A percentile compares a stretch with the other conserved stretches of the same genome.
Conservation (phyloP, 1,140 invertebrate genomes). For the Drosophila sulfurigaster region DNA sequence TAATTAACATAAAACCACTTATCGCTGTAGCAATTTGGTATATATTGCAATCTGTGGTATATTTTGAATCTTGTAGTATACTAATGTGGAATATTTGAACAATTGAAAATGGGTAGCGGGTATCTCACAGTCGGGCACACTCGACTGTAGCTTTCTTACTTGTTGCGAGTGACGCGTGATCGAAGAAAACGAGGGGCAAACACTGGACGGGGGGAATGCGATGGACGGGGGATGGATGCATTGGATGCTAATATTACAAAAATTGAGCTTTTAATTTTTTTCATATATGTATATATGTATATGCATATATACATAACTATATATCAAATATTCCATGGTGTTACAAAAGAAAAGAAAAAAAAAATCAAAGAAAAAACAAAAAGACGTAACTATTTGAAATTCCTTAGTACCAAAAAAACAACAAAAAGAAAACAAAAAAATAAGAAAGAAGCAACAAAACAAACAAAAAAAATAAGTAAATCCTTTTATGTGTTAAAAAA, state of each 20-base stretch:
- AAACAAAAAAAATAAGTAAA: conserved; percentile 13
- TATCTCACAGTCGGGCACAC: too few species aligned
- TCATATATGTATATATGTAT: conserved; percentile 19
- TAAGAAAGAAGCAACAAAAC: background rate
- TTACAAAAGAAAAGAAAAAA: conserved; percentile 40
- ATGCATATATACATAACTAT: conserved; percentile 12
- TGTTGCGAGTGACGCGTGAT: conserved; percentile 7
- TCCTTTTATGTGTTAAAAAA: conserved; percentile 36
- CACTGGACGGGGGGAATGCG: background rate
- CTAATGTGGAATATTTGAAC: too few species aligned
- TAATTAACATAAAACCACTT: too few species aligned
- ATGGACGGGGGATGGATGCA: conserved; percentile 12
- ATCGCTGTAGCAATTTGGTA: too few species aligned
- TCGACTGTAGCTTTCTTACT: too few species aligned
- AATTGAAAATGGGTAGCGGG: too few species aligned
- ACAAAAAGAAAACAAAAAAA: conserved; percentile 11
- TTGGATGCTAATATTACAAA: conserved; percentile 41
- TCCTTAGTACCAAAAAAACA: conserved; percentile 69
- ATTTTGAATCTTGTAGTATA: too few species aligned
- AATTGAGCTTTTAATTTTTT: conserved; percentile 44
- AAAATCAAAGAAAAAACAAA: background rate
- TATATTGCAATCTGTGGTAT: too few species aligned
- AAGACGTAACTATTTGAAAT: conserved; percentile 67
- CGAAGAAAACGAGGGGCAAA: background rate
- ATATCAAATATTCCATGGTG: conserved; percentile 74